Evolutionary conservation across 2,797 vertebrate genomes (phyloP).

Genomic region (Sciurus vulgaris): DNA sequence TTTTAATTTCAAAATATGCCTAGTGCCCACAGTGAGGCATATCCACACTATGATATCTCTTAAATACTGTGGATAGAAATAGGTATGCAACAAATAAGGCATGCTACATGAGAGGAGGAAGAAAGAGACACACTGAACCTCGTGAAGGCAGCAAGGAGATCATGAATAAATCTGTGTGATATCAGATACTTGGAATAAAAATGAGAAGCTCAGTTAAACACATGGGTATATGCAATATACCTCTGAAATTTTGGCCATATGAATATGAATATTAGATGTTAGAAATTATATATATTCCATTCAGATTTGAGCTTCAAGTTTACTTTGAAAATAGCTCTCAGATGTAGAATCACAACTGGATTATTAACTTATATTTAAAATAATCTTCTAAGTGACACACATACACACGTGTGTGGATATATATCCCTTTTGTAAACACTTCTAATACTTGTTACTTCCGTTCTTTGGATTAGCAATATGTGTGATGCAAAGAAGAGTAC

Average conservation of each 20-base stretch:
- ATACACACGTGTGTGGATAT: no score
- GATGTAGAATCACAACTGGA: neutral
- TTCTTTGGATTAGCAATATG: neutral
- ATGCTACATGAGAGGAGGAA: neutral
- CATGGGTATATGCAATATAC: neutral
- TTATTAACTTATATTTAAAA: neutral
- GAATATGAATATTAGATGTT: neutral
- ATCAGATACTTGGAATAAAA: slow-evolving; percentile 23
- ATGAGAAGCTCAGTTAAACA: neutral
- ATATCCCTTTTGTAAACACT: neutral
- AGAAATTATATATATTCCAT: neutral
- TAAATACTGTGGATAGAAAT: neutral
- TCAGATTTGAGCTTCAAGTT: neutral
- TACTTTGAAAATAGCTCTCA: neutral
- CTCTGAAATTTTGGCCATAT: neutral
- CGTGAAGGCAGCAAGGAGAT: neutral
- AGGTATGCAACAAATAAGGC: neutral
- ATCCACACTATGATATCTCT: neutral
- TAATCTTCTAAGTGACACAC: neutral
- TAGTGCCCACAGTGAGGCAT: neutral
- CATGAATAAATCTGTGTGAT: neutral
- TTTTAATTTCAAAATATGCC: slow-evolving; percentile 10
- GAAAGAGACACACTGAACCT: neutral
- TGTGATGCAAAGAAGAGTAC: neutral
- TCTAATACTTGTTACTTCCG: neutral